phyloP scores from a whole-genome alignment of 2,888 invertebrate genomes.

The Lycaena phlaeas region DNA sequence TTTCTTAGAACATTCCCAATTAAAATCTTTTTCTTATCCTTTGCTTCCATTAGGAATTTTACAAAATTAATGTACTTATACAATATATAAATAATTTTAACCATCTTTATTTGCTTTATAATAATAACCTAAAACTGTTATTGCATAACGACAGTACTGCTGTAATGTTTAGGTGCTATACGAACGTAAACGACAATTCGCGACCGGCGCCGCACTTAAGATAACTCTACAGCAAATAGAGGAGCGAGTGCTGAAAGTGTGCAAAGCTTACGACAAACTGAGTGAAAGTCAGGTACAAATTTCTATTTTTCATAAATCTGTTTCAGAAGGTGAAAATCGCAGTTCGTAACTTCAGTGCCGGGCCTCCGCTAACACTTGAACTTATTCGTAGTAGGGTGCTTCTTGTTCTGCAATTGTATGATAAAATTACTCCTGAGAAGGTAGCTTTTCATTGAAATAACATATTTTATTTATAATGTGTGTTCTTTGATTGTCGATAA shows the following conservation, averaged over 20 bases:
- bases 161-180: conserved; percentile 59
- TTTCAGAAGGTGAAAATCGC: conserved; percentile 78
- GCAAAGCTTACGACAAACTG: conserved; percentile 92
- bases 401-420: conserved; percentile 96
- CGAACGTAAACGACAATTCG: conserved; percentile 41
- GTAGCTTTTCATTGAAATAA: conserved; percentile 71
- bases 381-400: conserved; percentile 91
- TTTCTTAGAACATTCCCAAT: not conserved
- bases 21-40: not conserved
- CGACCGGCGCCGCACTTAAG: conserved; percentile 55
- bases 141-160: conserved; percentile 63
- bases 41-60: too few species aligned
- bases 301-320: conserved; percentile 40
- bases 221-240: conserved; percentile 78
- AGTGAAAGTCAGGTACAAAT: conserved; percentile 83
- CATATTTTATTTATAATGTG: not conserved
- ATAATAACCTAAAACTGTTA: conserved; percentile 56
- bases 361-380: conserved; percentile 85
- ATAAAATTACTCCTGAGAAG: conserved; percentile 95
- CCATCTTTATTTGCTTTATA: not conserved
- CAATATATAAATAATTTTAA: too few species aligned
- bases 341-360: conserved; percentile 81
- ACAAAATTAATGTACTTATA: too few species aligned
- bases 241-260: conserved; percentile 89
- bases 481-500: too few species aligned